Evolutionary conservation across 2,888 invertebrate species (phyloP), one percentile per base, ranked within the genome.

Genomic region (Linyphia triangularis): DNA sequence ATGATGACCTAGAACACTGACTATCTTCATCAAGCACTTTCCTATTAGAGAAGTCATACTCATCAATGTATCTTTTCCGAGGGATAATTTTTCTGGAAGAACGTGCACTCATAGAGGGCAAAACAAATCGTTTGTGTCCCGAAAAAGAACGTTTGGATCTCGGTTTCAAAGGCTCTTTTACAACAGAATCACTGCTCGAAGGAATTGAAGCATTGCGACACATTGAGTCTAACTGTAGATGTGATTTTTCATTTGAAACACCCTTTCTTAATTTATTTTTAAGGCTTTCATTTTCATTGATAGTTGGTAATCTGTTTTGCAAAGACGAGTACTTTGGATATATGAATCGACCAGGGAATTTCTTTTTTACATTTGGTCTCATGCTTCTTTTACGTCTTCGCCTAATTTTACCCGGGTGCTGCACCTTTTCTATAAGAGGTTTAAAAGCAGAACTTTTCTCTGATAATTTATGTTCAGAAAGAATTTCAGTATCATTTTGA

Each of bases 31-130:
- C 89, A 30, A 19, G 24, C 0, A 22, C 43, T 30, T 43, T 79
- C 40, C 40, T 73, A 6, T 19, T 22, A 16, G 33, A 30, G 10
- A 28, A 26, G 9, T 88, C 90, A 51, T 33, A 75, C 19, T 90
- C 90, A 72, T 90, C 85, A 10, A 85, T 51, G 65, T 88, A 85
- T 10, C 88, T 79, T 33, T 82, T 90, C 7, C 82, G 77, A 3
- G 88, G 90, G 63, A 88, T 85, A 26, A 90, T 90, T 77, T 82
- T 88, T 26, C 88, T 69, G 19, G 90, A 85, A 24, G 90, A 88
- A 10, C 85, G 73, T 28, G 81, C 83, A 65, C 90, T 90, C 63
- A 85, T 69, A 19, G 70, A 59, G 1, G 90, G 90, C 16, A 90
- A n/a, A 28, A 70, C 69, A 43, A 85, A 85, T 43, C 77, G 81